phyloP scores from a whole-genome alignment of 2,888 invertebrate species.

The Stenoptilia bipunctidactyla region DNA sequence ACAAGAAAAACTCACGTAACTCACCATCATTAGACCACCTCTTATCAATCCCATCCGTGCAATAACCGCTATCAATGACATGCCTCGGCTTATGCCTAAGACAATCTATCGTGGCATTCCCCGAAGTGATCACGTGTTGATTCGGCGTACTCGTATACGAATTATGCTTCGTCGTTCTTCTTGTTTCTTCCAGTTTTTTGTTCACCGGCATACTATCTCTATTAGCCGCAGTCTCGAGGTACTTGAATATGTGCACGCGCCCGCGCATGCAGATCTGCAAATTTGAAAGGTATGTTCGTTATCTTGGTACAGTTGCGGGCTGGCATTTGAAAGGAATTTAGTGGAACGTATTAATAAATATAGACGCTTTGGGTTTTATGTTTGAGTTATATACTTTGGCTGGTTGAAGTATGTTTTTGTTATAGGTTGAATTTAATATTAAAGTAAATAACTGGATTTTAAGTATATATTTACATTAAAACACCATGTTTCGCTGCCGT shows the following conservation, averaged over 20 bases:
- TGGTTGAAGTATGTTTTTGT: no score
- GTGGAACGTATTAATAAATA: no score
- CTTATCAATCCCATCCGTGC: constrained; percentile 87
- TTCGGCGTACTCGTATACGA: constrained; percentile 44
- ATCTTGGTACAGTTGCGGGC: not conserved
- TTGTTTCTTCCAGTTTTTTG: constrained; percentile 62
- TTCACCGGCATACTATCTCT: constrained; percentile 69
- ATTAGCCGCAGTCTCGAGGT: constrained; percentile 88
- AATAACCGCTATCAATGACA: constrained; percentile 91
- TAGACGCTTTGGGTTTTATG: no score
- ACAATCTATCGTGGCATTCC: constrained; percentile 62
- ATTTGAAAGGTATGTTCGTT: not conserved
- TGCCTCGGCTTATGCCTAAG: constrained; percentile 69
- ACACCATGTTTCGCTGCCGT: no score
- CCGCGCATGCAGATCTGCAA: constrained; percentile 90
- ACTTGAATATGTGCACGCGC: constrained; percentile 95
- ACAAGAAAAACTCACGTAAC: constrained; percentile 17
- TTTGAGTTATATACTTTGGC: no score
- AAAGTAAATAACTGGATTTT: no score
- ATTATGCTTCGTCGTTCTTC: constrained; percentile 53
- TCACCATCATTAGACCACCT: constrained; percentile 86
- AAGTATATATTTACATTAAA: no score
- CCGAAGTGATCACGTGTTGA: constrained; percentile 51
- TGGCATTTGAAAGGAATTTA: not conserved
- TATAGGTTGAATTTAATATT: no score